Evolutionary conservation across 2,113 vertebrate genomes (phyloP).

Genomic region (Scophthalmus maximus): DNA sequence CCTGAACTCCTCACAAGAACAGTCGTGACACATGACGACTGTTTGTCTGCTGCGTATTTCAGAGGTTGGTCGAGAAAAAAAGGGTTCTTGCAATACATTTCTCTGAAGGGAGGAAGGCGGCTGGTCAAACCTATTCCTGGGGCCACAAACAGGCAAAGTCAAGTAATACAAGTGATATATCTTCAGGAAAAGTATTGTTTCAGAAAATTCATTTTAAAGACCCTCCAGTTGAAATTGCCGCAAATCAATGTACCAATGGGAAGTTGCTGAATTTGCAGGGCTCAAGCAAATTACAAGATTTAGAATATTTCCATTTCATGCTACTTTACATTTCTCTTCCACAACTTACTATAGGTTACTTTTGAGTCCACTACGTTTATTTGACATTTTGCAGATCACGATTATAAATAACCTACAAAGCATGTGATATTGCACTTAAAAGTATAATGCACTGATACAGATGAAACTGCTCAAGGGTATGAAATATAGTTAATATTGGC

Average conservation of each 20-base stretch:
- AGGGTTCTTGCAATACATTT: slow-evolving; percentile 2
- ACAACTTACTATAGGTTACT: not conserved
- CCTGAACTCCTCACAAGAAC: not conserved
- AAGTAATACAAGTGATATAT: not conserved
- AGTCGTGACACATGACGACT: slow-evolving; percentile 16
- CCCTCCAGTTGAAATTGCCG: not conserved
- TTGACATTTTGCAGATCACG: not conserved
- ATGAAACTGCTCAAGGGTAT: too few species aligned
- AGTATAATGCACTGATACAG: too few species aligned
- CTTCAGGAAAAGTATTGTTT: not conserved
- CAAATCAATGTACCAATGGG: too few species aligned
- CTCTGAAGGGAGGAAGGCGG: not conserved
- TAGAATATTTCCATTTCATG: not conserved
- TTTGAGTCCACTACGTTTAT: not conserved
- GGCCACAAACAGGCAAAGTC: not conserved
- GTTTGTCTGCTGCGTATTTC: slow-evolving; percentile 8
- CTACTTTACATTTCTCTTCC: not conserved
- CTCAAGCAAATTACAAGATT: not conserved
- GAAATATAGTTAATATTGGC: too few species aligned
- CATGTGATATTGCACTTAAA: too few species aligned
- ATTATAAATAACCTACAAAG: too few species aligned
- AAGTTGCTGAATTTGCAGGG: too few species aligned
- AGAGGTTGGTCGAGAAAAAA: not conserved
- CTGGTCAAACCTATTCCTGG: slow-evolving; percentile 5
- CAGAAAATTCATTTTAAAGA: not conserved